phyloP scores from a whole-genome alignment of 2,797 vertebrate genomes.

The Sphenodon punctatus region DNA sequence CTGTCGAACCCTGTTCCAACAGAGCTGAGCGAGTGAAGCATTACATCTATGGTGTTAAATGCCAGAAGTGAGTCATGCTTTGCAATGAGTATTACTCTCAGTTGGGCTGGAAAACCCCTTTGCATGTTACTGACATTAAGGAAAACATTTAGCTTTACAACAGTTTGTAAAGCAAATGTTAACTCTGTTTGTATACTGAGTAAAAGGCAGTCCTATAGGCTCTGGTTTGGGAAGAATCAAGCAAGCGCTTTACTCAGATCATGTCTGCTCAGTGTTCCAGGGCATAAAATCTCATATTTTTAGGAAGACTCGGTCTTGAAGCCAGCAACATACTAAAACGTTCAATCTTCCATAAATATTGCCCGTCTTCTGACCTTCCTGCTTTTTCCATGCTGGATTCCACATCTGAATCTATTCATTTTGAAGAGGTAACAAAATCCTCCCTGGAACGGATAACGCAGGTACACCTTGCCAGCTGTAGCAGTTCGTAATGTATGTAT shows the following conservation, averaged over 20 bases:
- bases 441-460: constrained; percentile 53
- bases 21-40: too few relatives aligned
- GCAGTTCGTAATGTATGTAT: constrained; percentile 63
- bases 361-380: constrained; percentile 68
- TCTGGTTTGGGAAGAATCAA: constrained; percentile 19
- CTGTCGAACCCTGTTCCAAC: too few relatives aligned
- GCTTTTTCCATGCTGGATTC: constrained; percentile 72
- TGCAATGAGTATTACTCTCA: neutral
- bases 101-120: rapidly evolving
- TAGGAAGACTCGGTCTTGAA: constrained; percentile 40
- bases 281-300: constrained; percentile 30
- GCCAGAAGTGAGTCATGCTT: too few relatives aligned
- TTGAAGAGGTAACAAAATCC: constrained; percentile 65
- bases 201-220: neutral
- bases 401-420: constrained; percentile 67
- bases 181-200: neutral
- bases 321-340: constrained; percentile 60
- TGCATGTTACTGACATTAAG: neutral
- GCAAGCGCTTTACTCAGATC: constrained; percentile 7
- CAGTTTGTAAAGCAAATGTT: neutral
- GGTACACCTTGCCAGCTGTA: constrained; percentile 66
- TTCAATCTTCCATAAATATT: constrained; percentile 62
- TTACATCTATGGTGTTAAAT: too few relatives aligned
- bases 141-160: neutral
- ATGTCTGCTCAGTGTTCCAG: constrained; percentile 42